Percentiles rank a stretch among this genome's conserved stretches.
Evolutionary conservation across 2,888 invertebrate species (phyloP).

Genomic region (Coenonympha arcania): DNA sequence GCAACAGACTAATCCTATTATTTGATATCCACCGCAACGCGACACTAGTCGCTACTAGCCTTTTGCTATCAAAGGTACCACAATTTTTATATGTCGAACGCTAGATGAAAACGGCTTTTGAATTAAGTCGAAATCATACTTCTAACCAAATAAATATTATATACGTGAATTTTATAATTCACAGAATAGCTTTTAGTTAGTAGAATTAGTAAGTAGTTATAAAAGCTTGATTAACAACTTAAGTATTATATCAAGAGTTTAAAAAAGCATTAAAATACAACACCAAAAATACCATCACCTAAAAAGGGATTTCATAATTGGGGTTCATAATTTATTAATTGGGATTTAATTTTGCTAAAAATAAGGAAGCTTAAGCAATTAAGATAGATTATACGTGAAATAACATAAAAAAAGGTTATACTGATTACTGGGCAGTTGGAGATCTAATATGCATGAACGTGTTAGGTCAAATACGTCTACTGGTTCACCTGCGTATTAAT

Average conservation of each 20-base stretch:
- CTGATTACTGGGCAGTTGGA: slow-evolving; percentile 16
- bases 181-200: too few species aligned
- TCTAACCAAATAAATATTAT: too few species aligned
- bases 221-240: too few species aligned
- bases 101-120: too few species aligned
- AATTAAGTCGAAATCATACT: too few species aligned
- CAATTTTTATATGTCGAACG: too few species aligned
- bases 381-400: not conserved
- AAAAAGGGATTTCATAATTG: too few species aligned
- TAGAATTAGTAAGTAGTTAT: too few species aligned
- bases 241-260: too few species aligned
- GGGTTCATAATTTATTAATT: too few species aligned
- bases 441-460: slow-evolving; percentile 28
- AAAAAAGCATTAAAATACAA: too few species aligned
- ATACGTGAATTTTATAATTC: too few species aligned
- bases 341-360: slow-evolving; percentile 43
- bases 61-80: not conserved
- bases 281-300: slow-evolving; percentile 52
- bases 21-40: not conserved
- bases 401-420: not conserved
- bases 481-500: not conserved
- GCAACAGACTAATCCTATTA: not conserved
- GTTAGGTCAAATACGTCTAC: not conserved
- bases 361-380: slow-evolving; percentile 27
- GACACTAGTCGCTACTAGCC: not conserved